Evolutionary conservation across 1,140 invertebrate species (phyloP).

Genomic region (Tetragnatha versicolor): DNA sequence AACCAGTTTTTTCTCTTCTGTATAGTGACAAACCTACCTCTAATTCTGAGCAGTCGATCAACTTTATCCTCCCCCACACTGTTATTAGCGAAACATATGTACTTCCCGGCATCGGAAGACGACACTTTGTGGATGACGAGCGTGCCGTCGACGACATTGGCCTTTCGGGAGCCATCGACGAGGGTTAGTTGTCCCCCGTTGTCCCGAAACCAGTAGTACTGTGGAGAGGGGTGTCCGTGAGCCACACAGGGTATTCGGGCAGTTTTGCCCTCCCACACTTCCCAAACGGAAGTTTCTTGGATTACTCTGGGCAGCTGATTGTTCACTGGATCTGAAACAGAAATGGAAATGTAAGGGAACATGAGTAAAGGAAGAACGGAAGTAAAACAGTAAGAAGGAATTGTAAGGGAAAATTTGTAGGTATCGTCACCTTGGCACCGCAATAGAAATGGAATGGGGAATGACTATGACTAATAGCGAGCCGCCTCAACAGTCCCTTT

Average conservation of each 20-base stretch:
- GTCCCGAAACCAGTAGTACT: conserved; percentile 48
- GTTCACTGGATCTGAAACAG: conserved; percentile 21
- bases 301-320: conserved; percentile 46
- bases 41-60: conserved; percentile 57
- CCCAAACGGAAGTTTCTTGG: conserved; percentile 39
- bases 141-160: conserved; percentile 44
- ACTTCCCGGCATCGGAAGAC: conserved; percentile 54
- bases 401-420: too few relatives aligned
- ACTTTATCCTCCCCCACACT: conserved; percentile 57
- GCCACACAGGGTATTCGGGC: conserved; percentile 39
- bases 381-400: too few relatives aligned
- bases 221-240: conserved; percentile 28
- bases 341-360: too few relatives aligned
- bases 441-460: too few relatives aligned
- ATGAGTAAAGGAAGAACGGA: too few relatives aligned
- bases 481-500: too few relatives aligned
- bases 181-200: conserved; percentile 16
- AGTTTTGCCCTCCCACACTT: conserved; percentile 52
- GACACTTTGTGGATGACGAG: conserved; percentile 55
- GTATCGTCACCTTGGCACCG: too few relatives aligned
- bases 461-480: too few relatives aligned
- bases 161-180: conserved; percentile 18
- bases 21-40: conserved; percentile 57
- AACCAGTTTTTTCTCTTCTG: too few relatives aligned
- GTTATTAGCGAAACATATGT: conserved; percentile 59